Conservation (phyloP, 2,797 vertebrate species). For the Scomberomorus guttatus region DNA sequence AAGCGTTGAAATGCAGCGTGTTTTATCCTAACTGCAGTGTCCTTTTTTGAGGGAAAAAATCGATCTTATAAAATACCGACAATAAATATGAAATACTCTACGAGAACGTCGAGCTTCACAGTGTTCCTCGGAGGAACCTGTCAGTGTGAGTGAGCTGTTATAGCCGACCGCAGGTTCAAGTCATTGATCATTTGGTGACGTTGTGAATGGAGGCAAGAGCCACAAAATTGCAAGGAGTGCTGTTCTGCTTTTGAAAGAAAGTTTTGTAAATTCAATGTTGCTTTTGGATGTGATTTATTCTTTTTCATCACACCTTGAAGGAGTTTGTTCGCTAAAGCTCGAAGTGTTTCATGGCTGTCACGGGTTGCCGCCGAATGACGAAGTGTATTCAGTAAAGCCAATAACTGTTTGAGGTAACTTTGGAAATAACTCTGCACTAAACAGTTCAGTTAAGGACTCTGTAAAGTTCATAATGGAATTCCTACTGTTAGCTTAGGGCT, state of each 20-base stretch:
- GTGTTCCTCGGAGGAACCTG: conserved; percentile 56
- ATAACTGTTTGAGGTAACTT: conserved; percentile 32
- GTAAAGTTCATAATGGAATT: conserved; percentile 20
- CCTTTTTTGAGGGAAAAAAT: conserved; percentile 34
- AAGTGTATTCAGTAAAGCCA: conserved; percentile 11
- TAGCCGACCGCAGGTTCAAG: conserved; percentile 39
- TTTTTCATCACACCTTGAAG: conserved; percentile 59
- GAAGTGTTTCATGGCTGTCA: conserved; percentile 41
- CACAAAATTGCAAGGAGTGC: conserved; percentile 34
- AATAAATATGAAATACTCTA: conserved; percentile 50
- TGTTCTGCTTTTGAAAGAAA: conserved; percentile 41
- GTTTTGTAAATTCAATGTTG: conserved; percentile 45
- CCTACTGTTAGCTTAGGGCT: conserved; percentile 14
- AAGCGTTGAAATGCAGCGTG: neutral
- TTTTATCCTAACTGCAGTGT: conserved; percentile 21
- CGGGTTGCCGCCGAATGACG: conserved; percentile 5
- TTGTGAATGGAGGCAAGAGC: conserved; percentile 52
- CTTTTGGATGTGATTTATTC: conserved; percentile 56
- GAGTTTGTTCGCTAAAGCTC: conserved; percentile 48
- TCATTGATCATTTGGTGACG: conserved; percentile 68
- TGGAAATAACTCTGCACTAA: conserved; percentile 29
- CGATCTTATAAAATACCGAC: conserved; percentile 44
- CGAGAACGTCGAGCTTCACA: conserved; percentile 33
- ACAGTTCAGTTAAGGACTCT: conserved; percentile 44
- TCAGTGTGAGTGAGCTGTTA: conserved; percentile 67